Base-by-base conservation (phyloP, 2,797 vertebrate genomes). In the Loriculus beryllinus region DNA sequence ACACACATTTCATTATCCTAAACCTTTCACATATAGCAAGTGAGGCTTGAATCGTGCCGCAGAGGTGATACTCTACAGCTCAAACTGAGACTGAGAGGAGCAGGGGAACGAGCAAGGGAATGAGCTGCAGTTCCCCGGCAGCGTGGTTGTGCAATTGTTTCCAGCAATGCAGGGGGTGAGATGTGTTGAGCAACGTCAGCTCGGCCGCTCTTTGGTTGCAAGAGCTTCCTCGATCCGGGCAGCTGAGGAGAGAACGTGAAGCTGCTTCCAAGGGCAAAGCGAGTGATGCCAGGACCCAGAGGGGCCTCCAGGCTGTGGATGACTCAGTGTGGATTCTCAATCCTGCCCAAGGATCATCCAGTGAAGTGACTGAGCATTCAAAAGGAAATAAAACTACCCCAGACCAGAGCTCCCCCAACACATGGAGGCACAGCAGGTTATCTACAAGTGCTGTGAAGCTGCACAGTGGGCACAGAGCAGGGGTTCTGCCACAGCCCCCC, bases 381-480 rank as follows among this genome's bases (percentile, higher is more conserved):
- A 29, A 65, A 47, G 48, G 21, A 60, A 51, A 42, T 17, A 16
- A n/a, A 49, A 26, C 22, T 4, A 9, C 25, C 9, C 37, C n/a
- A 23, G 9, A 22, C 2, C 10, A 43, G 39, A 71, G 17, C 13
- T 37, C 14, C 22, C 39, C 47, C 5, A 19, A 10, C 40, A 33
- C 23, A 5, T 1, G 5, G 16, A 35, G 45, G 17, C 9, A 16
- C 3, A 0, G 1, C 1, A 5, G 40, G 21, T 14, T 22, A 18
- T 7, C 26, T 8, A 4, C 0, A 2, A 9, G 19, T 7, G 16
- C 60, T 14, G 14, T 4, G 37, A 28, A 39, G 68, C 4, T 15
- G 60, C 14, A 8, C 2, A 1, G 7, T 7, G 39, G 20, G 23
- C 3, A 14, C 47, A 15, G 23, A n/a, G 16, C 1, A 13, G 19